A percentile compares a stretch with the other conserved stretches of the same genome.
Evolutionary conservation across 2,113 vertebrate genomes (phyloP).

Genomic region (Catharus bicknelli): DNA sequence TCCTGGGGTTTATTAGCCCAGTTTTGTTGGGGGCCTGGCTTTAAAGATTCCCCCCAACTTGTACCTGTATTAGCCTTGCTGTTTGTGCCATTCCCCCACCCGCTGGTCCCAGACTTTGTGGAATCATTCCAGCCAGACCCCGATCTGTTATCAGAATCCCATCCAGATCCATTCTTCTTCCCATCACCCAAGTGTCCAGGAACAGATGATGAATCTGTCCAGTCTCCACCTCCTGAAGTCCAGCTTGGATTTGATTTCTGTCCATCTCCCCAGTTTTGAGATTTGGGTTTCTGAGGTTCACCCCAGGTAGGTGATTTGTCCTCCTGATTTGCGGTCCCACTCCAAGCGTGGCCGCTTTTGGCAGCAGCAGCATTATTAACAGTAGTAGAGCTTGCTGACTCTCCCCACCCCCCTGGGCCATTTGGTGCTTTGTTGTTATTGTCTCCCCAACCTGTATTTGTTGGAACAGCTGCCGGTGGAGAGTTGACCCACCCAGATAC

Average conservation of each 20-base stretch:
- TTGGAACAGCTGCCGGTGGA: constrained; percentile 77
- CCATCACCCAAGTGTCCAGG: constrained; percentile 83
- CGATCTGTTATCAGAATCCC: constrained; percentile 80
- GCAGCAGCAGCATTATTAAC: constrained; percentile 79
- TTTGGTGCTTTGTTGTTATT: constrained; percentile 82
- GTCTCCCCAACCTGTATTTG: constrained; percentile 87
- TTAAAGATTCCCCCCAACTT: constrained; percentile 89
- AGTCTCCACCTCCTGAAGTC: constrained; percentile 81
- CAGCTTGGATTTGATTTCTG: constrained; percentile 87
- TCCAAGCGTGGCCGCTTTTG: constrained; percentile 90
- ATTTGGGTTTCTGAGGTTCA: constrained; percentile 86
- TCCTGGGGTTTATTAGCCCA: constrained; percentile 92
- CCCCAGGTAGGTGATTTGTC: constrained; percentile 91
- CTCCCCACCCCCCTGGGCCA: constrained; percentile 90
- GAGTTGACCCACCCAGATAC: constrained; percentile 88
- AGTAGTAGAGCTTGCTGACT: constrained; percentile 82
- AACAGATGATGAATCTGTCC: constrained; percentile 76
- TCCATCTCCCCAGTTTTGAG: constrained; percentile 89
- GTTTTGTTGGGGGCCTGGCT: constrained; percentile 82
- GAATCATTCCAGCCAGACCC: constrained; percentile 79
- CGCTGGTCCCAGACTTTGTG: constrained; percentile 74
- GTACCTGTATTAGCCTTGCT: constrained; percentile 79
- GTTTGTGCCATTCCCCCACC: constrained; percentile 79
- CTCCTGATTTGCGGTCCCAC: constrained; percentile 81
- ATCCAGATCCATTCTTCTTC: constrained; percentile 87